Percentiles rank a stretch among this genome's conserved stretches.
These are phyloP conservation scores for Sebastes diploproa DNA, from an alignment of 2,797 vertebrate genomes.

Conservation along the genomic window DNA sequence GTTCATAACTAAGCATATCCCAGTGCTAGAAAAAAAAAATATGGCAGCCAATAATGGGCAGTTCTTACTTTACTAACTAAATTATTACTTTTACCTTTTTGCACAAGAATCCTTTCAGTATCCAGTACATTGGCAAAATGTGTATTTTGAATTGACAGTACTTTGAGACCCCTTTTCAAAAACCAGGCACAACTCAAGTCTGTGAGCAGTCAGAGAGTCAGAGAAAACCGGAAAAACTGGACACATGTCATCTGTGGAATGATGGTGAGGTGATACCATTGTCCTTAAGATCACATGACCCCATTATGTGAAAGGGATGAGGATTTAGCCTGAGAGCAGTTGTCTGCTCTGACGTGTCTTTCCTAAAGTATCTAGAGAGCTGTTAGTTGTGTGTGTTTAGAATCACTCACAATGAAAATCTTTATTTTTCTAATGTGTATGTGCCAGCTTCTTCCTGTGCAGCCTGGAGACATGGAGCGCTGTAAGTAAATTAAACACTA, in stretches of 20 bases:
- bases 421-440: conserved; percentile 38
- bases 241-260: conserved; percentile 43
- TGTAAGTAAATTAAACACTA: conserved; percentile 59
- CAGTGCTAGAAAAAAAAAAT: not conserved
- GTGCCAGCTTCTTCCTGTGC: conserved; percentile 37
- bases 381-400: not conserved
- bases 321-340: not conserved
- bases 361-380: not conserved
- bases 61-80: not conserved
- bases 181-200: not conserved
- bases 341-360: not conserved
- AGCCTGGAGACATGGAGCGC: conserved; percentile 40
- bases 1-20: not conserved
- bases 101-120: too few species aligned
- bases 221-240: conserved; percentile 68
- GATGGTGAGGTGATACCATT: conserved; percentile 46
- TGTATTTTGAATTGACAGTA: not conserved
- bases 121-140: not conserved
- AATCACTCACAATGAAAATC: conserved; percentile 42
- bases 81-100: not conserved
- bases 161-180: not conserved
- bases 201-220: not conserved
- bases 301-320: conserved; percentile 25
- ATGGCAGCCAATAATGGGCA: too few species aligned
- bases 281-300: conserved; percentile 52